Evolutionary conservation across 2,113 vertebrate species (phyloP), one percentile per base, ranked within the genome.

Genomic region (Pimephales promelas): DNA sequence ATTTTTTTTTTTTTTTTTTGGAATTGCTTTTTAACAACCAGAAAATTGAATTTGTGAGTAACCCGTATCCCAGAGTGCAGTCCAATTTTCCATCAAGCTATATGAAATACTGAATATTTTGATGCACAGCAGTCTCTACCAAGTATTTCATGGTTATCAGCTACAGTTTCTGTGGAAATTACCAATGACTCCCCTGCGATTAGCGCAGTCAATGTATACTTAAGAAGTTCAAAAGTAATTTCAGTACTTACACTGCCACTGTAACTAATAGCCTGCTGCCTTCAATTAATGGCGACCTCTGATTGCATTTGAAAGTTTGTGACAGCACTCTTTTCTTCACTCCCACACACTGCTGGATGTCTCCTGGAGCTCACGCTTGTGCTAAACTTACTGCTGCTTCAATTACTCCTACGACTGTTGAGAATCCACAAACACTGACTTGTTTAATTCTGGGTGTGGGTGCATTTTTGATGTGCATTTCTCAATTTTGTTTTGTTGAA

Each of bases 1-100:
- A 4, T 5, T 6, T 31, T 76, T 31, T 10, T 56, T 54, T 22
- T 49, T 49, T 61, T 47, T 61, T 83, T 43, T 47, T 31, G 20
- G n/a, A 85, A 87, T 82, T 87, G 79, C 83, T 85, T 89, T 87
- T 83, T 87, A 89, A 89, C 43, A 56, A 86, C 85, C 36, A 61
- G 80, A 83, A 87, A 83, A 81, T 87, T 79, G 1, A 83, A 87
- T 83, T 84, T 68, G 64, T 74, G 79, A 57, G 82, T 81, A 89
- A 82, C 57, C 78, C 59, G 66, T 74, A 86, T 89, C 74, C 72
- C 57, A 31, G 57, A 68, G 26, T 85, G 78, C 66, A 73, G 61
- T 80, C 84, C 47, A 68, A 64, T 84, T 70, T 78, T 24, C 34
- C 82, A 31, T 83, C 74, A 36, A 40, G 26, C 10, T 45, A 80